Percentiles rank a stretch among this genome's conserved stretches.
Evolutionary conservation across 2,113 vertebrate species (phyloP).

Genomic region (Epinephelus lanceolatus): DNA sequence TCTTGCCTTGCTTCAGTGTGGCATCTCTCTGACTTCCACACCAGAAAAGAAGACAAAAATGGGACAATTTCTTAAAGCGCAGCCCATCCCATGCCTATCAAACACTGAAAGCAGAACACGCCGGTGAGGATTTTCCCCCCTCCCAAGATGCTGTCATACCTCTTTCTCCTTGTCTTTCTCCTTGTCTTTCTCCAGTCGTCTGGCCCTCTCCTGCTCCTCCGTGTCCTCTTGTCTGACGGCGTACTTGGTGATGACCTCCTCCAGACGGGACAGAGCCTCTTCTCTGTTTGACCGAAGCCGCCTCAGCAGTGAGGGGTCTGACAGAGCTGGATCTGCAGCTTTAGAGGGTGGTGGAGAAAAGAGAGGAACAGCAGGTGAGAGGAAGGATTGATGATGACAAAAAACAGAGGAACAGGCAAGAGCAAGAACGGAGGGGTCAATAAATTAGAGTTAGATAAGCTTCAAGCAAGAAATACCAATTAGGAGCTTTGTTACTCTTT

Average conservation of each 20-base stretch:
- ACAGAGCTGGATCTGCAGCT: constrained; percentile 88
- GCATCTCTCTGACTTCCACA: too few relatives aligned
- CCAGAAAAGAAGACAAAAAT: too few relatives aligned
- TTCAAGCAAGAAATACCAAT: too few relatives aligned
- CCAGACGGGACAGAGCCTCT: constrained; percentile 83
- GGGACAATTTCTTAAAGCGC: too few relatives aligned
- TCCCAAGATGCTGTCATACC: constrained; percentile 50
- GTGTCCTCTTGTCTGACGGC: constrained; percentile 86
- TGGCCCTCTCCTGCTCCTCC: constrained; percentile 84
- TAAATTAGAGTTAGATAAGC: neutral
- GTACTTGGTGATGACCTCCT: constrained; percentile 89
- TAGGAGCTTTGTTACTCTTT: too few relatives aligned
- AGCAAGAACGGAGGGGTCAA: neutral
- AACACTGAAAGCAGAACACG: neutral
- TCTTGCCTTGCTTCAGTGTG: too few relatives aligned
- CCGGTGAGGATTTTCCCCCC: neutral
- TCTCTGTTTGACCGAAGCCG: constrained; percentile 87
- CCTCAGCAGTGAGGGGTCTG: constrained; percentile 75
- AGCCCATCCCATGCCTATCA: too few relatives aligned
- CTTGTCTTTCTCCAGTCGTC: constrained; percentile 71
- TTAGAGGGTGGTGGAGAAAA: neutral
- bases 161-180: constrained; percentile 80
- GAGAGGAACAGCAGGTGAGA: neutral
- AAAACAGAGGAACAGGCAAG: neutral
- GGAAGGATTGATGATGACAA: neutral